phyloP scores from a whole-genome alignment of 2,888 invertebrate species.

The Melikaiella ostensackeni region DNA sequence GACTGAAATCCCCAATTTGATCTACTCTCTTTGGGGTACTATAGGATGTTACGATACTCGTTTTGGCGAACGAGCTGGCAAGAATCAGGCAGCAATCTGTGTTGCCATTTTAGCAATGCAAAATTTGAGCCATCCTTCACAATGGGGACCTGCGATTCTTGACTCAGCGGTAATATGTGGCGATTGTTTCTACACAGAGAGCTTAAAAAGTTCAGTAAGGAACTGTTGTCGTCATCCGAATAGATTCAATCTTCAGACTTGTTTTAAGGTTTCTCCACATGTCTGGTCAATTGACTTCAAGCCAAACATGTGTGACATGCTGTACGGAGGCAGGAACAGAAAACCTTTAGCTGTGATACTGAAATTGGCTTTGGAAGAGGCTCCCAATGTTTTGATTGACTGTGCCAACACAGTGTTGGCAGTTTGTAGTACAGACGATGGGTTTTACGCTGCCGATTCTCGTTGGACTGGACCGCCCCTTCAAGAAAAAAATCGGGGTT shows the following conservation, averaged over 20 bases:
- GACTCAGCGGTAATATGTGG: slow-evolving; percentile 72
- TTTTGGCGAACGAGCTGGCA: slow-evolving; percentile 67
- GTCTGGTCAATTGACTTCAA: slow-evolving; percentile 68
- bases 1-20: slow-evolving; percentile 67
- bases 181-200: slow-evolving; percentile 69
- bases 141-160: slow-evolving; percentile 70
- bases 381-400: slow-evolving; percentile 65
- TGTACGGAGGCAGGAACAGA: slow-evolving; percentile 61
- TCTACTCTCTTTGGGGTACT: slow-evolving; percentile 73
- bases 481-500: slow-evolving; percentile 66
- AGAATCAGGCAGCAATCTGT: slow-evolving; percentile 69
- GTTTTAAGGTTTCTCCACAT: slow-evolving; percentile 67
- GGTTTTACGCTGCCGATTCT: slow-evolving; percentile 70
- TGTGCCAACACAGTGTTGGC: slow-evolving; percentile 66
- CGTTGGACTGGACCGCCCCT: slow-evolving; percentile 72
- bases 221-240: slow-evolving; percentile 58
- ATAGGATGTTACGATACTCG: slow-evolving; percentile 67
- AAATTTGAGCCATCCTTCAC: slow-evolving; percentile 67
- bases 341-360: slow-evolving; percentile 59
- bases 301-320: slow-evolving; percentile 61
- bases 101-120: slow-evolving; percentile 66
- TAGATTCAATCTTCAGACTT: slow-evolving; percentile 64
- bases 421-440: slow-evolving; percentile 59
- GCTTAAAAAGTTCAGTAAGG: slow-evolving; percentile 56
- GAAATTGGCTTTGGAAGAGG: slow-evolving; percentile 55